Evolutionary conservation across 1,140 invertebrate species (phyloP), one percentile per base, ranked within the genome.

Genomic region (Proctacanthus coquilletti): DNA sequence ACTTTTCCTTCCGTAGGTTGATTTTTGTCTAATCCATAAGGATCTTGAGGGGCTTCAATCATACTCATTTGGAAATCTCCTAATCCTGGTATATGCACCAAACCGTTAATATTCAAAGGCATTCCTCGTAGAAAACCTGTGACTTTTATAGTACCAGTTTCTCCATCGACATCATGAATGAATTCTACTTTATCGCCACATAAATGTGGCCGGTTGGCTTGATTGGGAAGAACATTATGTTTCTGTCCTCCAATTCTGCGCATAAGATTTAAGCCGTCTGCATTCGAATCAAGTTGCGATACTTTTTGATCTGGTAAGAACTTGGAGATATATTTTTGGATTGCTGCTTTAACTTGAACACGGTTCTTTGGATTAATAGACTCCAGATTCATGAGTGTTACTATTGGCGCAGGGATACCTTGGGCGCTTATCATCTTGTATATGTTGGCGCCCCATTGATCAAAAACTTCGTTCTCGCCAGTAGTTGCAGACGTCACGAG

Each of bases 61-160:
- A 79, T 74, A 3, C 63, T 66, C 71, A 97, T 77, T 68, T 95
- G 91, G 60, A 82, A 97, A 54, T 94, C 84, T 27, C 89, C 92
- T 53, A 87, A 74, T 0, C 87, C 89, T 36, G 85, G 76, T 36
- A 98, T 74, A 52, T 97, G 85, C 32, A 98, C 65, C 32, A 96
- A 65, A 45, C 77, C 67, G 69, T 97, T 95, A 0, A 84, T 87
- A 60, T 79, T 81, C 25, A 94, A 63, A 5, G 80, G 63, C 46
- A 74, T 69, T 1, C 87, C 84, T 50, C 84, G 65, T 32, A 97
- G 58, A 62, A 80, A 94, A 3, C 93, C 93, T 41, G 77, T 79
- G 2, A 96, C 59, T 64, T 80, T 80, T 19, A 96, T 59, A 21
- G 75, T 85, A 15, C 87, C 87, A 49, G 61, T 21, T 4, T 58